Percentiles rank a stretch among this genome's conserved stretches.
Conservation (phyloP, 30 jellyfish, hydroid and myxozoan species). For the Clytia hemisphaerica region DNA sequence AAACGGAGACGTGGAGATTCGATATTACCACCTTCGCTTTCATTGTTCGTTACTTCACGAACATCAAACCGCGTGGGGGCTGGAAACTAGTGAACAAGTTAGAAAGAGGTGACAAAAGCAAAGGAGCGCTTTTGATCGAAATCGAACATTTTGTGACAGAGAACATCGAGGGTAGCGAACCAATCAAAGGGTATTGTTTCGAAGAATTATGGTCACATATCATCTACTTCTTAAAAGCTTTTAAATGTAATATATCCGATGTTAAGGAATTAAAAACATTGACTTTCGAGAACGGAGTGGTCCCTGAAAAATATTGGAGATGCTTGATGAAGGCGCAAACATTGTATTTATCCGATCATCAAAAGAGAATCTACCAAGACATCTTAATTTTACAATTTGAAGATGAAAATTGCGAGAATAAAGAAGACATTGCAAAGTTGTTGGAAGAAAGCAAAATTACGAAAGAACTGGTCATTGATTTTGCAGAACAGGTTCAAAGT, state of each 20-base stretch:
- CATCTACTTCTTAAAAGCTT: not conserved
- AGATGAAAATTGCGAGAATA: slow-evolving; percentile 15
- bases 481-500: too few relatives aligned
- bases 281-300: not conserved
- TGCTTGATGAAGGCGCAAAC: slow-evolving; percentile 31
- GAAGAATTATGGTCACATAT: slow-evolving; percentile 29
- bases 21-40: slow-evolving; percentile 11
- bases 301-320: slow-evolving; percentile 8
- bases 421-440: slow-evolving; percentile 7
- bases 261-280: slow-evolving; percentile 21
- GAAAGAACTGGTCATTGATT: too few relatives aligned
- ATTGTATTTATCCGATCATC: not conserved
- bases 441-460: not conserved
- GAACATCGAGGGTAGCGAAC: slow-evolving; percentile 21
- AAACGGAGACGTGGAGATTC: slow-evolving; percentile 9
- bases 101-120: slow-evolving; percentile 22
- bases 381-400: not conserved
- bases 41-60: slow-evolving; percentile 25
- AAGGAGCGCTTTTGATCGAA: slow-evolving; percentile 34
- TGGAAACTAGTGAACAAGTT: slow-evolving; percentile 16
- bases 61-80: slow-evolving; percentile 28
- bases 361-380: not conserved
- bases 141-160: slow-evolving; percentile 14
- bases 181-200: not conserved
- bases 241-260: slow-evolving; percentile 2